Evolutionary conservation across 2,888 invertebrate species (phyloP).

Genomic region (Eupithecia dodoneata): DNA sequence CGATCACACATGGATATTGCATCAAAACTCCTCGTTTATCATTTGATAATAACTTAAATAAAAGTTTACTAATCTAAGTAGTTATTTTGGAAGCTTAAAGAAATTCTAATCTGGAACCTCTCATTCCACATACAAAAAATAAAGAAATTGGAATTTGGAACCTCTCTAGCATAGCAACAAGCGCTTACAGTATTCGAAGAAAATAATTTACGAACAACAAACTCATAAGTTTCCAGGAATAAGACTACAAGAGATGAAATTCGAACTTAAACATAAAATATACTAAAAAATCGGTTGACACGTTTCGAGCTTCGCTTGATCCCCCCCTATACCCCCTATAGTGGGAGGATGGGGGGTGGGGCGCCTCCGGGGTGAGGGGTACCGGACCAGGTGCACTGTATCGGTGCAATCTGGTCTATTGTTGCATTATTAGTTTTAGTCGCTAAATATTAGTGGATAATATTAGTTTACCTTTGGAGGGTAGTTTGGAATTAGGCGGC

Average conservation of each 20-base stretch:
- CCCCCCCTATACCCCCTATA: constrained; percentile 44
- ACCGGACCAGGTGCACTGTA: constrained; percentile 71
- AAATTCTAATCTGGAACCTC: too few species aligned
- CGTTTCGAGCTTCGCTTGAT: constrained; percentile 53
- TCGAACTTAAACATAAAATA: constrained; percentile 55
- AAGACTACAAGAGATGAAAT: constrained; percentile 14
- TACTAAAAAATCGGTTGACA: constrained; percentile 70
- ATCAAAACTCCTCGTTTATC: too few species aligned
- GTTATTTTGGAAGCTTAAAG: too few species aligned
- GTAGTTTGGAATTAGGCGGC: constrained; percentile 37
- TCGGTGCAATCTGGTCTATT: constrained; percentile 71
- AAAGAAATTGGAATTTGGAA: not conserved
- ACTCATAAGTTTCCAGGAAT: not conserved
- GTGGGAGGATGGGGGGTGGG: constrained; percentile 37
- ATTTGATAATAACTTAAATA: too few species aligned
- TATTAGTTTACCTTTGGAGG: constrained; percentile 48
- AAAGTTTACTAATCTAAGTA: too few species aligned
- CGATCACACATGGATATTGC: not conserved
- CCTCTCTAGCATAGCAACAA: not conserved
- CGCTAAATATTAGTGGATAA: constrained; percentile 37
- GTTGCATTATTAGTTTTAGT: constrained; percentile 64
- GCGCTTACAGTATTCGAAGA: not conserved
- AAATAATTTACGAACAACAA: not conserved
- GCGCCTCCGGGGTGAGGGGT: constrained; percentile 54
- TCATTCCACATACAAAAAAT: too few species aligned